phyloP scores from a whole-genome alignment of 2,797 vertebrate species.

The Ammospiza maritima region DNA sequence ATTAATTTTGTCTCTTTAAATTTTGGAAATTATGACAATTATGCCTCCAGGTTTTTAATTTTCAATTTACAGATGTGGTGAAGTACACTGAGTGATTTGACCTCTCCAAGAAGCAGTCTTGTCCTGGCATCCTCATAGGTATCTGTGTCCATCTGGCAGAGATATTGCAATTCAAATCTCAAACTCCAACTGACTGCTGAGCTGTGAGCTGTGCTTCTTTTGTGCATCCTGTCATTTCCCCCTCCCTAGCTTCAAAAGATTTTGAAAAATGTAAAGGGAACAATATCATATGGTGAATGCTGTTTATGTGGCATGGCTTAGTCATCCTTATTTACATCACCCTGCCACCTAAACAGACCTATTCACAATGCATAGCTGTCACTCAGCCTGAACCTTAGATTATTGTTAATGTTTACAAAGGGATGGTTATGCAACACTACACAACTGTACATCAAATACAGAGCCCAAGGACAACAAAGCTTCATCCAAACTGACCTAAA shows the following conservation, averaged over 20 bases:
- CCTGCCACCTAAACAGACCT: slow-evolving; percentile 43
- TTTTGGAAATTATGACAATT: slow-evolving; percentile 25
- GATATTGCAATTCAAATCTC: slow-evolving; percentile 54
- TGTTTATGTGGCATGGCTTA: slow-evolving; percentile 53
- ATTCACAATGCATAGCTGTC: not conserved
- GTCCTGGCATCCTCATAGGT: slow-evolving; percentile 43
- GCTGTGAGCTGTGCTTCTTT: slow-evolving; percentile 29
- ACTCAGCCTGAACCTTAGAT: slow-evolving; percentile 18
- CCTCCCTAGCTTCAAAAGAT: slow-evolving; percentile 47
- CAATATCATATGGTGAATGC: slow-evolving; percentile 44
- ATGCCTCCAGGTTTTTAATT: slow-evolving; percentile 44
- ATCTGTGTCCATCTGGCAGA: slow-evolving; percentile 62
- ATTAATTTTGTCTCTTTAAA: slow-evolving; percentile 38
- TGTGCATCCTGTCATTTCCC: slow-evolving; percentile 13
- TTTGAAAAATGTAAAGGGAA: slow-evolving; percentile 50
- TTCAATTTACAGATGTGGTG: slow-evolving; percentile 51
- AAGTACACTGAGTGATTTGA: slow-evolving; percentile 32
- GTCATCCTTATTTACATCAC: slow-evolving; percentile 64
- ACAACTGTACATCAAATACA: slow-evolving; percentile 13
- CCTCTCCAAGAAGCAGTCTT: slow-evolving; percentile 38
- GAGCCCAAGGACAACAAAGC: not conserved
- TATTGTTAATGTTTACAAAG: not conserved
- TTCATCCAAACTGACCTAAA: not conserved
- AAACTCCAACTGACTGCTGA: slow-evolving; percentile 48
- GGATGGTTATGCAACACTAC: not conserved